Conservation (phyloP, 2,797 vertebrate species). For the Rhabdomys pumilio region DNA sequence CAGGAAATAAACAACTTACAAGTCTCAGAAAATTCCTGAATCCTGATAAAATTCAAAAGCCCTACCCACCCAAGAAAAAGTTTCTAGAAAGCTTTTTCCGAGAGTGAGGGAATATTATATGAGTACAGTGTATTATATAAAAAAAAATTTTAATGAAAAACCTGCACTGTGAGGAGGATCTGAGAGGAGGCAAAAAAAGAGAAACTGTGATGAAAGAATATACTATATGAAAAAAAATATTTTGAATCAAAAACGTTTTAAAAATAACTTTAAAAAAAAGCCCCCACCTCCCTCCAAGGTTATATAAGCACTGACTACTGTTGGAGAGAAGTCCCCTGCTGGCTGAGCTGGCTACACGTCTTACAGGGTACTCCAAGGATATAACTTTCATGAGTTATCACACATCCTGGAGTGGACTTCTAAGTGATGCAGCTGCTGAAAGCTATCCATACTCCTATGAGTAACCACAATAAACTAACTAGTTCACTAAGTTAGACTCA, state of each 20-base stretch:
- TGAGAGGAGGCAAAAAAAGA: background rate
- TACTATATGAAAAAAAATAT: background rate
- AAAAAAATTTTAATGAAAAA: background rate
- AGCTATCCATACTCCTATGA: background rate
- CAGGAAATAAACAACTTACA: background rate
- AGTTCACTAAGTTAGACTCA: background rate
- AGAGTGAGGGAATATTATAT: background rate
- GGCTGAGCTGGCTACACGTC: background rate
- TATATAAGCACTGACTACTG: background rate
- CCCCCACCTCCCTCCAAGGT: accelerated
- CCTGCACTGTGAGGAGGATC: background rate
- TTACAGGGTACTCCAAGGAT: background rate
- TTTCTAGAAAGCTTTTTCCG: background rate
- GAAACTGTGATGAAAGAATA: background rate
- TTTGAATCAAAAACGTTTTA: background rate
- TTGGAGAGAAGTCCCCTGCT: background rate
- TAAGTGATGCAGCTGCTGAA: background rate
- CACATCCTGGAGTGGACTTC: background rate
- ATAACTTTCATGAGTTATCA: background rate
- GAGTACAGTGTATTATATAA: background rate
- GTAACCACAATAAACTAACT: background rate
- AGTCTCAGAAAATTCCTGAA: background rate
- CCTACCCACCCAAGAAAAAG: background rate
- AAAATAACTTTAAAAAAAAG: background rate
- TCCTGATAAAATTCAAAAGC: background rate